These are phyloP conservation scores for Oscheius sp. DNA, from an alignment of 2,888 invertebrate species.

Conservation along the genomic window DNA sequence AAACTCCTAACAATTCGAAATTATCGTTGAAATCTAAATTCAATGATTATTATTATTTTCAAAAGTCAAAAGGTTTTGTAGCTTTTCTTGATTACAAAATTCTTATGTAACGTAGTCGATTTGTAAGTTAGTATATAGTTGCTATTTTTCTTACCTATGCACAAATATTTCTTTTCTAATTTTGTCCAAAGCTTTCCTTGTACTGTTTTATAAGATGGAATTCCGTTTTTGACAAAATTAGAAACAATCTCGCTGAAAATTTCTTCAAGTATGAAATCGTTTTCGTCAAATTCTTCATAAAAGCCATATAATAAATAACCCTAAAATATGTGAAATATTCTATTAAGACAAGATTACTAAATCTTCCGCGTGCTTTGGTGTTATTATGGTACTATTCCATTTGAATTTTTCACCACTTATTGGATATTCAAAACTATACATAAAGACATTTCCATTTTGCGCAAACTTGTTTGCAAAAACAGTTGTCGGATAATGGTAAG, in stretches of 20 bases:
- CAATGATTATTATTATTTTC: too few species aligned
- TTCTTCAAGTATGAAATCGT: constrained; percentile 25
- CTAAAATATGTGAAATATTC: too few species aligned
- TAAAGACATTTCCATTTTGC: constrained; percentile 1
- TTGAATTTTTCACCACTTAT: not conserved
- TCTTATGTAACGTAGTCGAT: too few species aligned
- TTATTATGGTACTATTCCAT: not conserved
- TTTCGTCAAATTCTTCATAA: not conserved
- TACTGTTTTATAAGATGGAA: constrained; percentile 26
- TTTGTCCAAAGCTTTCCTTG: constrained; percentile 29
- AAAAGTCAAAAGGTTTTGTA: too few species aligned
- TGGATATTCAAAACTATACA: constrained; percentile 10
- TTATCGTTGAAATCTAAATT: too few species aligned
- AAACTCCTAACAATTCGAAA: too few species aligned
- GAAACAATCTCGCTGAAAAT: constrained; percentile 39
- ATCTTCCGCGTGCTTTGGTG: not conserved
- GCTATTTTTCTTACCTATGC: too few species aligned
- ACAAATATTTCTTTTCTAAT: constrained; percentile 35
- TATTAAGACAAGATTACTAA: not conserved
- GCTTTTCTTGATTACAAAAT: too few species aligned
- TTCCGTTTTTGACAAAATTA: constrained; percentile 37
- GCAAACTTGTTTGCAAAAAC: not conserved
- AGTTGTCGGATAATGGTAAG: not conserved
- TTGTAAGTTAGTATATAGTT: too few species aligned
- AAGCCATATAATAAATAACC: too few species aligned